Percentiles rank a stretch among this genome's conserved stretches.
phyloP scores from a whole-genome alignment of 2,888 invertebrate genomes.

The Anthrax anthrax region DNA sequence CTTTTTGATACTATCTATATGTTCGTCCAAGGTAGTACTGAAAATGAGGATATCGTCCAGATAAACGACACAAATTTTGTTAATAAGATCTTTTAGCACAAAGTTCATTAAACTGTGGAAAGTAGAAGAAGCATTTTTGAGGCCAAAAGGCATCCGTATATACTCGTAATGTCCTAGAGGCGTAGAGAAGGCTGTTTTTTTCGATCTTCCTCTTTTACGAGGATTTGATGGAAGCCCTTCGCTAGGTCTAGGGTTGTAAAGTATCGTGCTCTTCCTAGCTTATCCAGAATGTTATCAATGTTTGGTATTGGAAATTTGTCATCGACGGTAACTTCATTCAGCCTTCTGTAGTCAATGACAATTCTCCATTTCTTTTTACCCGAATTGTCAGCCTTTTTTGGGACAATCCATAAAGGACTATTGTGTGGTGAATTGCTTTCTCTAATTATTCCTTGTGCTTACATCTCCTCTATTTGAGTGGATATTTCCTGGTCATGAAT shows the following conservation, averaged over 20 bases:
- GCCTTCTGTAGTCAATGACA: constrained; percentile 9
- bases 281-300: constrained; percentile 13
- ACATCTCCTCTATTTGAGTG: constrained; percentile 1
- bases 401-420: constrained; percentile 18
- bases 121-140: too few relatives aligned
- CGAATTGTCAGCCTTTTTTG: constrained; percentile 16
- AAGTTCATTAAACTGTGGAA: too few relatives aligned
- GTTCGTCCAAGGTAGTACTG: too few relatives aligned
- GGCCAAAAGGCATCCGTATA: too few relatives aligned
- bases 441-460: constrained; percentile 15
- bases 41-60: too few relatives aligned
- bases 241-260: constrained; percentile 17
- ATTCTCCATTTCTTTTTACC: constrained; percentile 8
- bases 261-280: constrained; percentile 12
- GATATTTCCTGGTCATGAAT: constrained; percentile 2
- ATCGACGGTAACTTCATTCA: constrained; percentile 10
- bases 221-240: constrained; percentile 12
- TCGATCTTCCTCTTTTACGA: constrained; percentile 10
- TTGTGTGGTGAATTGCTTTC: constrained; percentile 17
- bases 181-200: constrained; percentile 15
- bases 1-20: too few relatives aligned
- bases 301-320: constrained; percentile 12
- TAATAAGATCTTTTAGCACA: too few relatives aligned
- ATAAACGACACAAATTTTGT: too few relatives aligned
- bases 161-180: too few relatives aligned